Conservation (phyloP, 2,888 invertebrate genomes). For the Magallana nippona region DNA sequence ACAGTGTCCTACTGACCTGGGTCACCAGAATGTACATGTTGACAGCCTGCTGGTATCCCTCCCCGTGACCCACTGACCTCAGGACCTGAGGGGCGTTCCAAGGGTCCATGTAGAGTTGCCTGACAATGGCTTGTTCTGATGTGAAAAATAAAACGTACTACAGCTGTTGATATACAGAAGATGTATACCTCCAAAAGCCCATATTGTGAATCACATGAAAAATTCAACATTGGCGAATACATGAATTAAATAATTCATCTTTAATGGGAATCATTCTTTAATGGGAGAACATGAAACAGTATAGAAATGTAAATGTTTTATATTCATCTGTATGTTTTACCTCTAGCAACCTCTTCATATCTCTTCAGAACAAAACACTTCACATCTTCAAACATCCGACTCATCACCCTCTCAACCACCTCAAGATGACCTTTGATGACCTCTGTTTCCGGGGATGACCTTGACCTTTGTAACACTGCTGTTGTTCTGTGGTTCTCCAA, state of each 20-base stretch:
- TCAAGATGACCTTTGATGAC: neutral
- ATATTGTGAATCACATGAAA: too few species aligned
- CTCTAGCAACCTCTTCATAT: neutral
- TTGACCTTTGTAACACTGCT: neutral
- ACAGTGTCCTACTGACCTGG: neutral
- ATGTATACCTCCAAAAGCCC: too few species aligned
- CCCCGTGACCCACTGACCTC: neutral
- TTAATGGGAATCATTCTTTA: too few species aligned
- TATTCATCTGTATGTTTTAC: neutral
- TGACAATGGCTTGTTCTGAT: neutral
- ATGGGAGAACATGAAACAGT: too few species aligned
- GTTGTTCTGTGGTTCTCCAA: neutral
- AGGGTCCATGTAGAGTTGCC: neutral
- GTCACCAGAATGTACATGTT: neutral
- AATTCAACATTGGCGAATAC: too few species aligned
- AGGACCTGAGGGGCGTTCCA: neutral
- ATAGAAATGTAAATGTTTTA: too few species aligned
- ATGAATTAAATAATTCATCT: too few species aligned
- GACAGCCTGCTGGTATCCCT: neutral
- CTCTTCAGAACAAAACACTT: neutral
- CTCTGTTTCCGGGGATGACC: neutral
- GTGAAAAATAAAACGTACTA: too few species aligned
- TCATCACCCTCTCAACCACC: neutral
- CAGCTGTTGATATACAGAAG: too few species aligned
- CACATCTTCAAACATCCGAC: neutral